Evolutionary conservation across 2,888 invertebrate species (phyloP).

Genomic region (Cataglyphis livida): DNA sequence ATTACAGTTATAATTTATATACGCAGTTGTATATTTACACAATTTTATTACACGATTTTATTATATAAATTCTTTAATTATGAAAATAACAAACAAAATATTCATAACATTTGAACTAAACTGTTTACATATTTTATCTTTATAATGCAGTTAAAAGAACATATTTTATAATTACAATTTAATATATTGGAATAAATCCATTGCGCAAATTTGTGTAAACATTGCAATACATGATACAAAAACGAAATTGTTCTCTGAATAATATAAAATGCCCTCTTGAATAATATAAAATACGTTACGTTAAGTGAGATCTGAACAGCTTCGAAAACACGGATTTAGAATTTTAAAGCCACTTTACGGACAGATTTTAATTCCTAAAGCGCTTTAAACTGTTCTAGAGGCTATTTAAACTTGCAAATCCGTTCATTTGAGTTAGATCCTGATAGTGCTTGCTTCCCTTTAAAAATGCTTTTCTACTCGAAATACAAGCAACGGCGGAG

Average conservation of each 20-base stretch:
- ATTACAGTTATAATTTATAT: background rate
- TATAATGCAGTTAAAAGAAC: background rate
- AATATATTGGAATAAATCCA: slow-evolving; percentile 1
- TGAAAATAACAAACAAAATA: background rate
- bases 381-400: slow-evolving; percentile 53
- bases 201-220: slow-evolving; percentile 4
- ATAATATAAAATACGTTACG: slow-evolving; percentile 46
- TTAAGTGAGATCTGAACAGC: slow-evolving; percentile 40
- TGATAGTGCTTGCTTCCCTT: slow-evolving; percentile 50
- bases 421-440: slow-evolving; percentile 43
- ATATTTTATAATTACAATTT: slow-evolving; percentile 26
- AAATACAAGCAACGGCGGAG: slow-evolving; percentile 27
- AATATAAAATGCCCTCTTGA: background rate
- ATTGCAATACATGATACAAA: slow-evolving; percentile 20
- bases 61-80: slow-evolving; percentile 1
- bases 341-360: slow-evolving; percentile 58
- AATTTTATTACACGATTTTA: slow-evolving; percentile 10
- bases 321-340: slow-evolving; percentile 52
- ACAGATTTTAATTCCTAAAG: slow-evolving; percentile 61
- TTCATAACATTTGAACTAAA: background rate
- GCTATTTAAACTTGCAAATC: slow-evolving; percentile 55
- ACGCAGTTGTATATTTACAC: background rate
- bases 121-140: background rate
- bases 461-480: slow-evolving; percentile 40
- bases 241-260: background rate